Base-by-base conservation (phyloP, 2,797 vertebrate species). In the Scolopax rusticola region DNA sequence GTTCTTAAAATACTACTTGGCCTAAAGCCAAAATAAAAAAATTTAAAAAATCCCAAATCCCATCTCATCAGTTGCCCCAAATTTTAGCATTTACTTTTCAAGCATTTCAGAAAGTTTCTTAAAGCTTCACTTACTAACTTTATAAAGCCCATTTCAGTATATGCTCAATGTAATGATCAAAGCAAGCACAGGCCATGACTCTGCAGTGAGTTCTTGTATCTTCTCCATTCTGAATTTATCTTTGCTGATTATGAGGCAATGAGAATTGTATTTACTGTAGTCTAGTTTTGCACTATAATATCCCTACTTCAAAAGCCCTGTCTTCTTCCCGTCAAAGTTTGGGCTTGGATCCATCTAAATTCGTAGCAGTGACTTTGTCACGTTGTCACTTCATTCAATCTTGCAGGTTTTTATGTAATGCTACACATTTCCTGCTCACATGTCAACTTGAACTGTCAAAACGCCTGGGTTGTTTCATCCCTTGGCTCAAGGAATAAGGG, bases 1-100 rank as follows among this genome's bases (percentile, higher is more conserved):
- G 27, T 69, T 78, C 94, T 91, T 81, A 88, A 97, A 97, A 95
- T 90, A 96, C 28, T 80, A 69, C 54, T 91, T 91, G 76, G 87
- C 87, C 87, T 89, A 71, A 77, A 95, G 92, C 82, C 45, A 87
- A 43, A 43, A 43, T 85, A 36, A 36, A 36, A 36, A 36, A 36
- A 36, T 60, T 84, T 60, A 86, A 64, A 76, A 92, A 73, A n/a
- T 51, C 71, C 69, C 75, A 73, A 70, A 20, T 54, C 56, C 23
- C 48, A 69, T 90, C 70, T 84, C 63, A 63, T 83, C 89, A 56
- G 71, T 57, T 85, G 81, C 68, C 57, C 40, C 79, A 56, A 77
- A 87, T 50, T 60, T 57, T 36, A 79, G 61, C 45, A 57, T 75
- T 59, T 80, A 17, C 24, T 88, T 89, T 16, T 47, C 61, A 71